Conservation (phyloP, 2,113 vertebrate genomes). For the mouse (Mus musculus) region GRCm39 chr3:21401501-21402000, state of each 20-base stretch:
- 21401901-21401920: too few relatives aligned
- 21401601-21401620: neutral
- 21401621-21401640: constrained; percentile 39
- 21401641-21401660: neutral
- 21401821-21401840: too few relatives aligned
- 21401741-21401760: neutral
- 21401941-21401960: too few relatives aligned
- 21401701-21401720: constrained; percentile 21
- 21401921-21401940: too few relatives aligned
- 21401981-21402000: too few relatives aligned
- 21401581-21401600: constrained; percentile 17
- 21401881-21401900: too few relatives aligned
- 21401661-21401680: constrained; percentile 20
- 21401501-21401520: constrained; percentile 30
- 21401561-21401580: constrained; percentile 21
- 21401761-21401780: too few relatives aligned
- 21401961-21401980: too few relatives aligned
- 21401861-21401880: too few relatives aligned
- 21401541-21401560: constrained; percentile 41
- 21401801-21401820: too few relatives aligned
- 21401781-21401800: too few relatives aligned
- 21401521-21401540: neutral
- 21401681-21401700: constrained; percentile 21
- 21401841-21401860: too few relatives aligned
- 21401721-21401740: constrained; percentile 15